Evolutionary conservation across 2,797 vertebrate species (phyloP), one percentile per base, ranked within the genome.

Genomic region (Eurystomus glaucurus): DNA sequence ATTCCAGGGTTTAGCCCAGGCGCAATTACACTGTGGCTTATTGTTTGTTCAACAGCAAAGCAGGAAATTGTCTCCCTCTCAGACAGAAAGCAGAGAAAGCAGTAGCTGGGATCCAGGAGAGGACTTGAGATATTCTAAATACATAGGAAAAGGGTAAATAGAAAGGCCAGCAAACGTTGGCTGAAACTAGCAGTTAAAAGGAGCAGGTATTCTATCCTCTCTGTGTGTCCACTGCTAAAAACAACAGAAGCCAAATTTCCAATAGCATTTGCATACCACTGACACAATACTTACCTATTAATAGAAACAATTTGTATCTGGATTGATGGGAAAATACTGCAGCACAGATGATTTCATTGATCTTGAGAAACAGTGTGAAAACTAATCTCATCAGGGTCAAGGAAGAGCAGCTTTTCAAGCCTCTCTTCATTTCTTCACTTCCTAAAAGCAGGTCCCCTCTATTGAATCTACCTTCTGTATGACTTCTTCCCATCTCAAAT

Each of bases 341-440:
- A 93, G 66, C 35, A 87, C 4, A 39, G 28, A 74, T 52, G 0
- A 82, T 60, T 66, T 89, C 18, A 85, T 1, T 79, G 83, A 85
- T 89, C 75, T 86, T 17, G 10, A 65, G 45, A 83, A 90, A 88
- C 2, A 9, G 13, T 48, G 8, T 50, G 61, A 96, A 82, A 93
- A 92, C 86, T 79, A 46, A 80, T 81, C 80, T 68, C 37, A 88
- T 51, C 15, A 23, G 14, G 12, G 71, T 78, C 31, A 66, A 61
- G n/a, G 14, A 81, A 90, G 39, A 92, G 33, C 41, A 96, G 25
- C 3, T 94, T 95, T 89, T 74, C 70, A 92, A 78, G 75, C 22
- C 37, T 61, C 11, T 83, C 50, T 28, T 82, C 3, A 62, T 90
- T 95, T 81, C 46, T 75, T 17, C 62, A 26, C 21, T 68, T 88